A percentile compares a stretch with the other conserved stretches of the same genome.
Conservation (phyloP, 2,797 vertebrate species). For the Falco peregrinus region DNA sequence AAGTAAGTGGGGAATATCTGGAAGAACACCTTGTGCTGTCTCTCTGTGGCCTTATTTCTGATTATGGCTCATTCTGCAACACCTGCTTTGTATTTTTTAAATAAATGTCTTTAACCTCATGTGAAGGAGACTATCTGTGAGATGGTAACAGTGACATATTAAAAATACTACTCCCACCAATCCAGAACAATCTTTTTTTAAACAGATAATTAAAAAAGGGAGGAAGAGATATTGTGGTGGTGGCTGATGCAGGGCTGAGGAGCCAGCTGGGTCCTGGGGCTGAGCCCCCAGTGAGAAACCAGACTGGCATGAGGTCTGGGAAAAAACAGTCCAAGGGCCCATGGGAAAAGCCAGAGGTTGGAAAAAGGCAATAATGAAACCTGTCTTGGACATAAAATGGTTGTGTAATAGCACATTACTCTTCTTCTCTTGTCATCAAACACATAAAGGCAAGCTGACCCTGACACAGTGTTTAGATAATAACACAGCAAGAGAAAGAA, state of each 20-base stretch:
- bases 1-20: background rate
- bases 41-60: background rate
- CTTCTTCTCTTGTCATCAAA: background rate
- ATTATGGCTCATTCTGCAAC: background rate
- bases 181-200: background rate
- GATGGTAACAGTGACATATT: background rate
- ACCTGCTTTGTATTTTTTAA: conserved; percentile 16
- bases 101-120: background rate
- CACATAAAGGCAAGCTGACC: background rate
- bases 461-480: background rate
- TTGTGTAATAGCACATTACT: background rate
- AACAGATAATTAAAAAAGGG: background rate
- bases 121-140: background rate
- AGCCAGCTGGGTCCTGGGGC: background rate
- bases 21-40: background rate
- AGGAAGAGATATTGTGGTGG: background rate
- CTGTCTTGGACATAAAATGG: background rate
- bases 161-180: background rate
- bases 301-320: background rate
- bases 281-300: background rate
- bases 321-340: background rate
- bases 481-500: background rate
- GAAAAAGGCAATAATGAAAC: background rate
- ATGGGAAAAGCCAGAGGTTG: background rate
- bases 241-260: background rate